Conservation (phyloP, 2,797 vertebrate species). For the Otus scops region DNA sequence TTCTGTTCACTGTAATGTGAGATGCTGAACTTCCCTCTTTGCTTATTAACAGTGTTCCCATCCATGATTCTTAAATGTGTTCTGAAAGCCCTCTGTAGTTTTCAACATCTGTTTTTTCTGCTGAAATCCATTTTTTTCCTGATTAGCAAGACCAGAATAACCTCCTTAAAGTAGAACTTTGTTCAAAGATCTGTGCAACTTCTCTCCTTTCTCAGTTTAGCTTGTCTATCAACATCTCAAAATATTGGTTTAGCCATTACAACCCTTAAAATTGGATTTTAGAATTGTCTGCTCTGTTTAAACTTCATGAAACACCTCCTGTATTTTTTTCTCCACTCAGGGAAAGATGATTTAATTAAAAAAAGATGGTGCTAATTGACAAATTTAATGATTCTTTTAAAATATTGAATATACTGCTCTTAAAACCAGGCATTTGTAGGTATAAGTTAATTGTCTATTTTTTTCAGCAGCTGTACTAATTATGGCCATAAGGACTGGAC, state of each 20-base stretch:
- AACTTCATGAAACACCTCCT: neutral
- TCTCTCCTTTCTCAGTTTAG: neutral
- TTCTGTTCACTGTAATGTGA: neutral
- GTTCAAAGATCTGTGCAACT: neutral
- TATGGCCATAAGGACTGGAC: neutral
- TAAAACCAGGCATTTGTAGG: neutral
- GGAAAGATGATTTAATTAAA: neutral
- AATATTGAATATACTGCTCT: neutral
- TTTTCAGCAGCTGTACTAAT: neutral
- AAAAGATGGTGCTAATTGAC: neutral
- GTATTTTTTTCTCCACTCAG: neutral
- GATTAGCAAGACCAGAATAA: constrained; percentile 16
- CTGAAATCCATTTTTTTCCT: neutral
- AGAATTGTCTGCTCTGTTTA: neutral
- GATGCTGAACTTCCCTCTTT: neutral
- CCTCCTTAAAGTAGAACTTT: constrained; percentile 8
- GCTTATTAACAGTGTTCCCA: neutral
- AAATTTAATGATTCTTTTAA: neutral
- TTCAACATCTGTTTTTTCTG: neutral
- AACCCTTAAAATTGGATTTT: neutral
- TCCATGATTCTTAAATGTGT: neutral
- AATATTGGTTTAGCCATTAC: neutral
- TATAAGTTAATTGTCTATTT: neutral
- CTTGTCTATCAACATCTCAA: neutral
- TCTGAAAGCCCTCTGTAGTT: neutral